Evolutionary conservation across 2,797 vertebrate genomes (phyloP).

Genomic region (Allobates femoralis): DNA sequence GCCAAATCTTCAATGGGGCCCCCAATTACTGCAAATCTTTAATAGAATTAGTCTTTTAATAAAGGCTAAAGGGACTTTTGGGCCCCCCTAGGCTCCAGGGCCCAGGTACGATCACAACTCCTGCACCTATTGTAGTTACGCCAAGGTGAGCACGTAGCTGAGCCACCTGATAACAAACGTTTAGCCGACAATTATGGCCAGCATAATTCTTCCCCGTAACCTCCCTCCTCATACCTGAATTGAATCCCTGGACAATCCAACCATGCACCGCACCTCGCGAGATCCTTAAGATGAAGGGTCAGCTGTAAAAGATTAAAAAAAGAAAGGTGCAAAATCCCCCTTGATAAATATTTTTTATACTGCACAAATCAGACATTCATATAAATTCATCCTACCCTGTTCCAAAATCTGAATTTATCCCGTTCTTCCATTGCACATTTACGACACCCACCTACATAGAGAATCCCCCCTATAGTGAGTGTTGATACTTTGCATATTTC

Average conservation of each 20-base stretch:
- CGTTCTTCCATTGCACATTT: neutral
- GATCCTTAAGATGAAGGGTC: neutral
- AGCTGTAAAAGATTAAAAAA: neutral
- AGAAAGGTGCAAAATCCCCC: neutral
- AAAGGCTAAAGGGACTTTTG: too few species aligned
- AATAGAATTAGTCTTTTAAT: too few species aligned
- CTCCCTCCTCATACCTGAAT: slow-evolving; percentile 3
- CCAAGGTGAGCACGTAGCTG: too few species aligned
- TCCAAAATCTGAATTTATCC: neutral
- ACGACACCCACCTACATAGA: neutral
- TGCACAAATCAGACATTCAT: neutral
- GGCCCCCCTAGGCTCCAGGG: too few species aligned
- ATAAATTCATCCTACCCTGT: neutral
- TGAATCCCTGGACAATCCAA: neutral
- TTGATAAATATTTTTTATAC: neutral
- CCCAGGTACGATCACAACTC: too few species aligned
- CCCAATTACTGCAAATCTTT: too few species aligned
- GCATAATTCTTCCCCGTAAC: neutral
- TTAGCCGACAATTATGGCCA: too few species aligned
- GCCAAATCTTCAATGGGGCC: too few species aligned
- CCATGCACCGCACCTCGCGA: neutral
- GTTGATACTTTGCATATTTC: too few species aligned
- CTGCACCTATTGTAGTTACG: too few species aligned
- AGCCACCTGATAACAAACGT: too few species aligned
- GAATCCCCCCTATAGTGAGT: too few species aligned